These are phyloP conservation scores for Oreochromis niloticus DNA, from an alignment of 2,113 vertebrate genomes.

Conservation along the genomic window DNA sequence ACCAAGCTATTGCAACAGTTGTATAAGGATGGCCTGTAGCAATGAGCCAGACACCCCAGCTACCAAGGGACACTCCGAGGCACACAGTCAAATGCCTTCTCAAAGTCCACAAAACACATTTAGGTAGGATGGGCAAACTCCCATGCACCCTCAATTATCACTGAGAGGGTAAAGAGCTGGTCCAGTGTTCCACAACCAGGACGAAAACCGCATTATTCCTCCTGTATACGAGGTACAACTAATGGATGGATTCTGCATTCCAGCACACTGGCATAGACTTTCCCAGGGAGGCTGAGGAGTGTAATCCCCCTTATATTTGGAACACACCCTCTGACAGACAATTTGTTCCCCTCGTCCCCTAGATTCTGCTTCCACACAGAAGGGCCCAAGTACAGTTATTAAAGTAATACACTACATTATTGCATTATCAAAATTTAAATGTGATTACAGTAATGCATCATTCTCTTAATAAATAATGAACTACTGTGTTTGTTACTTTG, in stretches of 20 bases:
- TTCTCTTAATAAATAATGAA: background rate
- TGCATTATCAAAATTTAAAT: background rate
- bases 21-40: background rate
- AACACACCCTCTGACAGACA: background rate
- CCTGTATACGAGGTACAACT: background rate
- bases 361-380: background rate
- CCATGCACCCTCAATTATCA: background rate
- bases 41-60: background rate
- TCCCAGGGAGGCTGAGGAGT: background rate
- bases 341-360: background rate
- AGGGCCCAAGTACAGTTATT: background rate
- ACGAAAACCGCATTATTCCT: accelerated
- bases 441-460: background rate
- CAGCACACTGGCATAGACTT: background rate
- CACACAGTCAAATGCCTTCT: background rate
- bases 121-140: background rate
- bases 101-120: background rate
- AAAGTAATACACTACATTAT: too few species aligned
- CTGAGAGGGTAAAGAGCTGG: background rate
- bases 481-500: background rate
- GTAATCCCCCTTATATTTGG: background rate
- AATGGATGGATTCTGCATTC: background rate
- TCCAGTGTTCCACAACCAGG: background rate
- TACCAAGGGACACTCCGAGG: accelerated
- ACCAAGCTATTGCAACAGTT: background rate